Conservation (phyloP, 2,797 vertebrate species). For the Schizopygopsis malacanthus region DNA sequence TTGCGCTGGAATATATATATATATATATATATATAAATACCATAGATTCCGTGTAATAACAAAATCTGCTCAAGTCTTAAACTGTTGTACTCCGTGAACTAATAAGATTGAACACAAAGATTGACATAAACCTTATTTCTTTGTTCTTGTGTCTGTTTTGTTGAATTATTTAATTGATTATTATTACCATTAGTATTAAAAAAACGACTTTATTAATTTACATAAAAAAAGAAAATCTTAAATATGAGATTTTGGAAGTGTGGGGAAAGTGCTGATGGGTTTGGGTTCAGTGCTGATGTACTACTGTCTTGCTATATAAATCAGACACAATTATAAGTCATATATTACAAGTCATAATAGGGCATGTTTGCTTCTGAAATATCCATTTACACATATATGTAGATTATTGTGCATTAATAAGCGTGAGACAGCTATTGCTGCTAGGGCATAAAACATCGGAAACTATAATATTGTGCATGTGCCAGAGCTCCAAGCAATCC, state of each 20-base stretch:
- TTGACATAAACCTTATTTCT: not conserved
- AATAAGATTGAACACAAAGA: constrained; percentile 31
- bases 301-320: not conserved
- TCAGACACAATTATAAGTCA: not conserved
- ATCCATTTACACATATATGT: constrained; percentile 3
- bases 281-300: not conserved
- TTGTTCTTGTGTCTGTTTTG: constrained; percentile 30
- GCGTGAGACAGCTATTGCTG: constrained; percentile 15
- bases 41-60: constrained; percentile 41
- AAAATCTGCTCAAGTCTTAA: constrained; percentile 65
- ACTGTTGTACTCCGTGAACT: constrained; percentile 62
- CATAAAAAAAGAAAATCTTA: not conserved
- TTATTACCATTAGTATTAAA: constrained; percentile 18
- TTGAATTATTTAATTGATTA: constrained; percentile 41
- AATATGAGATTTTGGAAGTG: not conserved
- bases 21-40: not conserved
- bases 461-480: constrained; percentile 13
- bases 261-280: not conserved
- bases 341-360: constrained; percentile 7
- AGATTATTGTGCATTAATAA: not conserved
- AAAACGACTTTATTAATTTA: not conserved
- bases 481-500: not conserved
- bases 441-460: not conserved
- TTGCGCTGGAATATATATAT: not conserved
- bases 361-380: constrained; percentile 2